These are phyloP conservation scores for Halcyon malimbica DNA, from an alignment of 2,113 vertebrate species.

Conservation along the genomic window DNA sequence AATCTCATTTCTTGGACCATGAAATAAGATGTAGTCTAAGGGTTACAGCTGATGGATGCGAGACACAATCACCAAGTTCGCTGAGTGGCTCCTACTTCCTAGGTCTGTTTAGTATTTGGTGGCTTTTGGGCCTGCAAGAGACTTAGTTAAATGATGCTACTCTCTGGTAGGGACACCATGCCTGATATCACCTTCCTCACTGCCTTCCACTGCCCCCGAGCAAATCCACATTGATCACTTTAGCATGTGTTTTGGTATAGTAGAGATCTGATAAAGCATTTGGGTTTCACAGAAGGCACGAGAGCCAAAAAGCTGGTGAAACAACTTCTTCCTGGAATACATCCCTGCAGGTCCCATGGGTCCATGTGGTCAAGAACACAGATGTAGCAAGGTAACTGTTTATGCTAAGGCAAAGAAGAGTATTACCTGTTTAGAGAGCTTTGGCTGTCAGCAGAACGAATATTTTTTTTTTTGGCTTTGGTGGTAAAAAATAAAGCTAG, in stretches of 20 bases:
- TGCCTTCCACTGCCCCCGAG: background rate
- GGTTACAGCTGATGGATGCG: background rate
- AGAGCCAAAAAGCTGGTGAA: background rate
- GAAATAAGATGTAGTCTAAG: background rate
- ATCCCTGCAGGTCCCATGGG: background rate
- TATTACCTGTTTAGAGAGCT: background rate
- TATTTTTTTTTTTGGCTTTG: background rate
- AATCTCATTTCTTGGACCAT: background rate
- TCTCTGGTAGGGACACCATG: background rate
- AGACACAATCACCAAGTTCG: background rate
- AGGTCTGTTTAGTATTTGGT: background rate
- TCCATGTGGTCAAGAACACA: background rate
- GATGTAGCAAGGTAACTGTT: background rate
- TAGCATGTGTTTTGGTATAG: fast-evolving
- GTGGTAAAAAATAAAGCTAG: background rate
- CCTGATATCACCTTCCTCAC: background rate
- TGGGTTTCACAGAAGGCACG: background rate
- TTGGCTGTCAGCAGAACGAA: background rate
- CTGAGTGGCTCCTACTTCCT: background rate
- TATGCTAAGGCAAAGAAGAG: constrained; percentile 1
- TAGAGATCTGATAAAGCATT: background rate
- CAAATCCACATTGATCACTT: background rate
- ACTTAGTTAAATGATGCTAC: background rate
- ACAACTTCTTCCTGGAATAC: background rate
- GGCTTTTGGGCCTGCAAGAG: background rate